A percentile compares a stretch with the other conserved stretches of the same genome.
Evolutionary conservation across 2,113 vertebrate genomes (phyloP).

Genomic region (Galemys pyrenaicus): DNA sequence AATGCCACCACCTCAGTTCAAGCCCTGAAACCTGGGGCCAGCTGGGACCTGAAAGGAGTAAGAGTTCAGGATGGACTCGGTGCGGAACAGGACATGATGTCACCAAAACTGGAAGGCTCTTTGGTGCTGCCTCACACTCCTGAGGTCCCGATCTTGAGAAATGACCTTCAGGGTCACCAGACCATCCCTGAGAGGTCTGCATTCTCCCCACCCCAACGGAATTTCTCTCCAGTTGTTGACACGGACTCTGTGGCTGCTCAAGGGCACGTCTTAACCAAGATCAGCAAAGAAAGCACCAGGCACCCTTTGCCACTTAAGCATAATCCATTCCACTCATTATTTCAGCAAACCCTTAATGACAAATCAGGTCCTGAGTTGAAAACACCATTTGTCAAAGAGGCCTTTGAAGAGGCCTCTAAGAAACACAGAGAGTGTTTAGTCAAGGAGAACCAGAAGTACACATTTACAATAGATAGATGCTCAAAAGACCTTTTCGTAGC

Average conservation of each 20-base stretch:
- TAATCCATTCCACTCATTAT: constrained; percentile 91
- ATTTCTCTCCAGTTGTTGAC: constrained; percentile 88
- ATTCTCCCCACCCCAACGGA: constrained; percentile 92
- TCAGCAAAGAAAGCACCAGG: constrained; percentile 90
- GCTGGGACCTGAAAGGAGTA: constrained; percentile 91
- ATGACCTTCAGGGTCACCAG: constrained; percentile 84
- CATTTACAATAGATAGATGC: constrained; percentile 87
- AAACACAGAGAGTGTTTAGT: constrained; percentile 89
- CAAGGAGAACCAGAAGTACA: constrained; percentile 88
- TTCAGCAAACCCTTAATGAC: constrained; percentile 91
- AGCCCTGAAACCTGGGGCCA: constrained; percentile 90
- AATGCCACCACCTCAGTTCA: constrained; percentile 92
- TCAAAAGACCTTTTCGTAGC: constrained; percentile 88
- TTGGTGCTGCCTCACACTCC: constrained; percentile 81
- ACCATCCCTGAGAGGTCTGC: constrained; percentile 91
- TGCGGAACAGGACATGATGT: constrained; percentile 82
- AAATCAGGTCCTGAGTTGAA: constrained; percentile 87
- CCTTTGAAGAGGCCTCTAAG: constrained; percentile 91
- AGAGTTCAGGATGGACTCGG: constrained; percentile 89
- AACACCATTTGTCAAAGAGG: constrained; percentile 89
- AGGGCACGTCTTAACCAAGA: constrained; percentile 88
- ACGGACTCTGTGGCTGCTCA: constrained; percentile 81
- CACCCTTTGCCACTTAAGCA: constrained; percentile 88
- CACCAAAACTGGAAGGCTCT: constrained; percentile 89
- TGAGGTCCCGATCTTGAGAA: constrained; percentile 79